Conservation (phyloP, 2,888 invertebrate genomes). For the Tortricodes alternella region DNA sequence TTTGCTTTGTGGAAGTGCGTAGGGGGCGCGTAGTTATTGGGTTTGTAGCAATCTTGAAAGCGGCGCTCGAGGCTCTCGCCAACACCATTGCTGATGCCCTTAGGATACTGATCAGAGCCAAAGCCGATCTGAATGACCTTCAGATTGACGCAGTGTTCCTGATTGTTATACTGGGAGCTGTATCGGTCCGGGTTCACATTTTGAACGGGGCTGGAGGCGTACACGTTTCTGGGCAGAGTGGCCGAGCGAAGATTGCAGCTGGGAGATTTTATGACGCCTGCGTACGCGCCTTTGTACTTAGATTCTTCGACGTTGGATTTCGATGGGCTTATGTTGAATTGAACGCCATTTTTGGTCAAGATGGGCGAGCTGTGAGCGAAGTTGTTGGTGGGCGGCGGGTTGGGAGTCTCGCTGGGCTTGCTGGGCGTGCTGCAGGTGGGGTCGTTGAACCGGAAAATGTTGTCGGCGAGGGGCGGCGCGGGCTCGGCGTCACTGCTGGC, state of each 20-base stretch:
- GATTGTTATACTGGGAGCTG: constrained; percentile 79
- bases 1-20: constrained; percentile 70
- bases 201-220: constrained; percentile 65
- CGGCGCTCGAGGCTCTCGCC: constrained; percentile 72
- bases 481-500: constrained; percentile 69
- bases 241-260: constrained; percentile 84
- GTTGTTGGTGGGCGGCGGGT: constrained; percentile 61
- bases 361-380: constrained; percentile 79
- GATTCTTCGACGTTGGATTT: constrained; percentile 74
- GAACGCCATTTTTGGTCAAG: constrained; percentile 81
- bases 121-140: constrained; percentile 85
- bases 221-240: constrained; percentile 88
- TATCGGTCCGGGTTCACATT: constrained; percentile 77
- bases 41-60: constrained; percentile 79
- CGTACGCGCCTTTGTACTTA: constrained; percentile 68
- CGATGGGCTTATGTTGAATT: constrained; percentile 77
- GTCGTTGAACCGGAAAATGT: constrained; percentile 87
- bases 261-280: constrained; percentile 70
- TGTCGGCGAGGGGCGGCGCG: constrained; percentile 78
- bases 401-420: constrained; percentile 55
- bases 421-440: constrained; percentile 80
- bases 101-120: constrained; percentile 83
- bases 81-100: constrained; percentile 75
- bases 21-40: constrained; percentile 68
- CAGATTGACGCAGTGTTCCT: constrained; percentile 79